Percentiles rank a stretch among this genome's conserved stretches.
These are phyloP conservation scores for Entomobrya multifasciata DNA, from an alignment of 2,888 invertebrate genomes.

Conservation along the genomic window DNA sequence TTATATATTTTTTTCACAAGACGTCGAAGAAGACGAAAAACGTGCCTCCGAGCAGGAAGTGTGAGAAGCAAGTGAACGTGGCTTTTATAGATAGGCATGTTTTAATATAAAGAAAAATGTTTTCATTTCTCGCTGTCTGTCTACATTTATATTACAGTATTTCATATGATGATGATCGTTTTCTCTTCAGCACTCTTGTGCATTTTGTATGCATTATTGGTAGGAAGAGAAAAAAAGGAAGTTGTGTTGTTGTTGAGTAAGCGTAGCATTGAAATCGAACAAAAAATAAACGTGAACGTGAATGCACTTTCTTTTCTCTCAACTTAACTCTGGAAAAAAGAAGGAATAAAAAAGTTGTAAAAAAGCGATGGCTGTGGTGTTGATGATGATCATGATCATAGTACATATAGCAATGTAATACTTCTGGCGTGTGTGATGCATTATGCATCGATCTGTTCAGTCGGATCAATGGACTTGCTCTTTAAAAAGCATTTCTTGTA, in stretches of 20 bases:
- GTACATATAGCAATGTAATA: neutral
- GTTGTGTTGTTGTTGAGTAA: neutral
- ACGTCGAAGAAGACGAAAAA: neutral
- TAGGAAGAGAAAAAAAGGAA: slow-evolving; percentile 16
- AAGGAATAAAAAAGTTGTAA: slow-evolving; percentile 33
- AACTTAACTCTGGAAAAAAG: neutral
- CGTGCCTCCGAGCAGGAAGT: neutral
- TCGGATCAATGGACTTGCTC: slow-evolving; percentile 63
- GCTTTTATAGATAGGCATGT: too few species aligned
- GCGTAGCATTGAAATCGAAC: neutral
- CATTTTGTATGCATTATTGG: slow-evolving; percentile 48
- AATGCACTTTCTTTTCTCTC: slow-evolving; percentile 54
- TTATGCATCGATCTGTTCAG: slow-evolving; percentile 67
- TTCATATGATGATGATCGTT: slow-evolving; percentile 21
- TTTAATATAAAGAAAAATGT: slow-evolving; percentile 35
- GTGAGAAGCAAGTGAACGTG: slow-evolving; percentile 16
- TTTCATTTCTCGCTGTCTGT: slow-evolving; percentile 33
- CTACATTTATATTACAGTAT: slow-evolving; percentile 5
- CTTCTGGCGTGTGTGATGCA: slow-evolving; percentile 53
- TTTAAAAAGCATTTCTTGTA: neutral
- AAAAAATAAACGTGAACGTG: slow-evolving; percentile 48
- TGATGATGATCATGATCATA: slow-evolving; percentile 1
- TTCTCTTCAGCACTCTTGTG: slow-evolving; percentile 5
- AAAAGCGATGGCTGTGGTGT: neutral
- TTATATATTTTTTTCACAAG: neutral